Evolutionary conservation across 2,113 vertebrate species (phyloP), one percentile per base, ranked within the genome.

Genomic region (Odontesthes bonariensis): DNA sequence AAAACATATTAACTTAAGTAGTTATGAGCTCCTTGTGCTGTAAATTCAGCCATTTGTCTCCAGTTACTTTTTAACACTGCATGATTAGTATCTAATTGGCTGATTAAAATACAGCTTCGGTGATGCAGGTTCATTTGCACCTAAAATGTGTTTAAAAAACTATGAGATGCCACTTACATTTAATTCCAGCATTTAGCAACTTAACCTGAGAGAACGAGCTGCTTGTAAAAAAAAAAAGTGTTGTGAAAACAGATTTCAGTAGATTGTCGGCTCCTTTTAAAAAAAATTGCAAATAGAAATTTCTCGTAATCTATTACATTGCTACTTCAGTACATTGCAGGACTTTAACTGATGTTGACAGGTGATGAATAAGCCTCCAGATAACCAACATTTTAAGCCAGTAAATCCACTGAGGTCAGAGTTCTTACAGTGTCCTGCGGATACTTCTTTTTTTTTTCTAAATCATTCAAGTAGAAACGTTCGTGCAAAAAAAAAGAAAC

Each of bases 371-470:
- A 55, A 47, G 27, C 67, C 54, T 58, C 27, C 67, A 22, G 38
- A 68, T 38, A 56, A n/a, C 11, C 42, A 54, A 33, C 27, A 55
- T 44, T 44, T 9, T 56, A 57, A 84, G 62, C 59, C 49, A 53
- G 54, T 79, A 77, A 85, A 59, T 66, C 83, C 27, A 54, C 51
- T 35, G 14, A 52, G 77, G 58, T 84, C 59, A 71, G 9, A 66
- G 75, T 59, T 81, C 53, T 40, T 33, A 8, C 4, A 9, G 70
- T 20, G 44, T 61, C 49, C 49, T 46, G 31, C 35, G 46, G 42
- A 22, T 11, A 8, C n/a, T 2, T 19, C 20, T 52, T n/a, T 22
- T 5, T 56, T 55, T 55, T 69, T 27, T 55, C 8, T 23, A 1
- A 53, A 38, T 6, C 20, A 17, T 42, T 55, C 9, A 1, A 31